These are phyloP conservation scores for Zaprionus capensis DNA, from an alignment of 1,140 invertebrate species.

Conservation along the genomic window DNA sequence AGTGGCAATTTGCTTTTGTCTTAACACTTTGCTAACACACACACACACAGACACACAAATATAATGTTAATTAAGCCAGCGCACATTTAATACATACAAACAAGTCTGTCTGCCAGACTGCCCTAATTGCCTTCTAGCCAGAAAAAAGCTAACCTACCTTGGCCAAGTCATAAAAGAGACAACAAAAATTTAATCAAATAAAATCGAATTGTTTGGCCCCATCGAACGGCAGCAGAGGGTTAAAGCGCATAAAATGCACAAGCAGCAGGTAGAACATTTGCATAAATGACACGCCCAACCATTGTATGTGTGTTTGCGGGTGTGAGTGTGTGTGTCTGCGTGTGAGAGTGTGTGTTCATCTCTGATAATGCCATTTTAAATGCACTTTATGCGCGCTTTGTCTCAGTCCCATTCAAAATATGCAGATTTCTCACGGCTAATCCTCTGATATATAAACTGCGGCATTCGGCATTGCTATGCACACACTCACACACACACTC, in stretches of 20 bases:
- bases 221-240: constrained; percentile 46
- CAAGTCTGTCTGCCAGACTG: constrained; percentile 54
- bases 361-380: constrained; percentile 72
- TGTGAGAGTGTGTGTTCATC: constrained; percentile 25
- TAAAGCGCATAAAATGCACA: constrained; percentile 71
- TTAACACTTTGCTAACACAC: constrained; percentile 64
- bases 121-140: constrained; percentile 57
- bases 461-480: constrained; percentile 52
- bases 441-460: constrained; percentile 67
- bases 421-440: constrained; percentile 62
- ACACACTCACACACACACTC: constrained; percentile 1
- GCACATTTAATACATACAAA: constrained; percentile 35
- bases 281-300: constrained; percentile 55
- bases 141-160: constrained; percentile 36
- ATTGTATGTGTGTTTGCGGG: constrained; percentile 5
- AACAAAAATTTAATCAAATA: constrained; percentile 73
- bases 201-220: constrained; percentile 75
- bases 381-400: constrained; percentile 77
- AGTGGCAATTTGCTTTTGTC: constrained; percentile 79
- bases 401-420: constrained; percentile 73
- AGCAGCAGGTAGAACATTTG: constrained; percentile 56
- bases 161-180: constrained; percentile 27
- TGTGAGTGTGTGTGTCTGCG: constrained; percentile 1
- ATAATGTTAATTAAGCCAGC: constrained; percentile 75
- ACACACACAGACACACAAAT: constrained; percentile 51